Base-by-base conservation (phyloP, 2,113 vertebrate genomes). In the Chaenogobius annularis region DNA sequence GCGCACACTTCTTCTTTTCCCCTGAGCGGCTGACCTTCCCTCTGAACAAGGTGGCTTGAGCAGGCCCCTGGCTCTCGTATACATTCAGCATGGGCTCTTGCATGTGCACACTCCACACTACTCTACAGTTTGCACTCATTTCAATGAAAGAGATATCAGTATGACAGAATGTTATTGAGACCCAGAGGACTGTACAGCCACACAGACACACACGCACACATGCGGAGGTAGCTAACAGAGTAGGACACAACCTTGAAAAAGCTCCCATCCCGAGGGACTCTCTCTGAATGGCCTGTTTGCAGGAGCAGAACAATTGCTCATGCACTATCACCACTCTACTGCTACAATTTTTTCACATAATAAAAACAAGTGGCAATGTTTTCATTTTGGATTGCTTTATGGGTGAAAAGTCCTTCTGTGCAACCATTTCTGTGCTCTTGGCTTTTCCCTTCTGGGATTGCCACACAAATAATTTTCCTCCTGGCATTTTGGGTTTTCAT, bases 161-260 rank as follows among this genome's bases (percentile, higher is more conserved):
- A 74, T 81, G 77, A 83, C 77, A 74, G 85, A 87, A 80, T 65
- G 70, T 87, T 88, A 83, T 54, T 74, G 81, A 88, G 79, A 83
- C 83, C 83, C 81, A 75, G 73, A 85, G 88, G 86, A 84, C 68
- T 74, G 77, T 74, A 74, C 80, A 70, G 70, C 70, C 71, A 74
- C 46, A 50, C 44, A 35, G 52, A 43, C 67, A 68, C 68, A 66
- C 58, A 68, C 68, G 64, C 58, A 75, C 63, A 63, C 31, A 69
- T 43, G 47, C 43, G 13, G 66, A 83, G 78, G 83, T 80, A 84
- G 75, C 70, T 50, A 65, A 73, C 62, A 3, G 73, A 82, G 81
- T 76, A 80, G 89, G 88, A 87, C 82, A 35, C 86, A 90, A 92
- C 88, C 90, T 91, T 91, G 90, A 90, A 88, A 88, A 87, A 78